A percentile compares a stretch with the other conserved stretches of the same genome.
phyloP scores from a whole-genome alignment of 92 coral and sea anemone species.

The Zoanthus gigantus region DNA sequence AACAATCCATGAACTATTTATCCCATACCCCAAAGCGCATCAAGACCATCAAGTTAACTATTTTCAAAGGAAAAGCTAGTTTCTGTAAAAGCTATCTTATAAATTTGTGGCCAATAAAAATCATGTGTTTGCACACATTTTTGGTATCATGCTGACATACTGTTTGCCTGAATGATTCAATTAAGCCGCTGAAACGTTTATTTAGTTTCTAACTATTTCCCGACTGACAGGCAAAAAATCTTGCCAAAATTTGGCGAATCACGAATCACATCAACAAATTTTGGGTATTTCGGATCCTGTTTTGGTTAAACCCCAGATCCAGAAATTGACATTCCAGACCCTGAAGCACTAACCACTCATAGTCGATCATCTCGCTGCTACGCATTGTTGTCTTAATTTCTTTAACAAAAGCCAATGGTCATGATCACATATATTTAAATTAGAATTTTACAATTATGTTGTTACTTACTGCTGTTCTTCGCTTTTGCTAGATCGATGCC shows the following conservation, averaged over 20 bases:
- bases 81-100: conserved; percentile 1
- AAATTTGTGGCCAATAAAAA: background rate
- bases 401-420: background rate
- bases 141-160: background rate
- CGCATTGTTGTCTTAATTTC: background rate
- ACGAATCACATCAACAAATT: background rate
- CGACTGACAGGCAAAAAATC: conserved; percentile 2
- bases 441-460: conserved; percentile 25
- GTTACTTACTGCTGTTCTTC: conserved; percentile 34
- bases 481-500: conserved; percentile 40
- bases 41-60: background rate
- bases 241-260: background rate
- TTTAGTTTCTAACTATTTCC: conserved; percentile 6
- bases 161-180: background rate
- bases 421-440: background rate
- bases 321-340: background rate
- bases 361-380: background rate
- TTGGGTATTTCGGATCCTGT: conserved; percentile 5
- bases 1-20: background rate
- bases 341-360: no score
- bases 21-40: background rate
- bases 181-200: conserved; percentile 1
- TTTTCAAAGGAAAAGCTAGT: background rate
- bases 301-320: background rate
- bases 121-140: background rate